Evolutionary conservation across 2,113 vertebrate species (phyloP).

Genomic region (Apeltes quadracus): DNA sequence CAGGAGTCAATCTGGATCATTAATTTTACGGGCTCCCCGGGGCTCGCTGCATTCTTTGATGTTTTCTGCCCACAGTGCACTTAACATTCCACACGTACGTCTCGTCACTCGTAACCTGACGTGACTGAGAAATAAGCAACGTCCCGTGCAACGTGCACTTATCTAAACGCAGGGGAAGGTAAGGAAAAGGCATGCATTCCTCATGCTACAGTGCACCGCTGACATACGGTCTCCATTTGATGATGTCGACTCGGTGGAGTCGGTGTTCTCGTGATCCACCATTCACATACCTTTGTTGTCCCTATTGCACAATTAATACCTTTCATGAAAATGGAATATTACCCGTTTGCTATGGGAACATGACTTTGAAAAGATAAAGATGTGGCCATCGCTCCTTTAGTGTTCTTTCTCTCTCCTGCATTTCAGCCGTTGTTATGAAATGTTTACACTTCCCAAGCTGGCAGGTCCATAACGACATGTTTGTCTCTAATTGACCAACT

Average conservation of each 20-base stretch:
- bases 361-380: constrained; percentile 4
- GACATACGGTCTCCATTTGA: constrained; percentile 59
- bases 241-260: constrained; percentile 46
- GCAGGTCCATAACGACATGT: constrained; percentile 59
- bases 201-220: constrained; percentile 39
- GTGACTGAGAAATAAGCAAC: constrained; percentile 58
- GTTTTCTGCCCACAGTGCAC: constrained; percentile 64
- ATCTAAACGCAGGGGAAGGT: constrained; percentile 45
- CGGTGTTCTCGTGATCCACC: constrained; percentile 48
- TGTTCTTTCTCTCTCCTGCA: not conserved
- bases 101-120: constrained; percentile 47
- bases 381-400: not conserved
- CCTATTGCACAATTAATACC: not conserved
- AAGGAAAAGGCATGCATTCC: constrained; percentile 51
- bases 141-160: constrained; percentile 44
- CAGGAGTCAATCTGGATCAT: constrained; percentile 70
- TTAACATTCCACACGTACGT: constrained; percentile 71
- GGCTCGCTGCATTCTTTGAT: constrained; percentile 67
- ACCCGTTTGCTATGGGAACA: constrained; percentile 1
- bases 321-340: not conserved
- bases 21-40: constrained; percentile 68
- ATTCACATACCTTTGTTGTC: not conserved
- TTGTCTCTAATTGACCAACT: constrained; percentile 72
- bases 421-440: constrained; percentile 36
- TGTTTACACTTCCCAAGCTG: constrained; percentile 57